Evolutionary conservation across 2,888 invertebrate species (phyloP), one percentile per base, ranked within the genome.

Genomic region (Melieria crassipennis): DNA sequence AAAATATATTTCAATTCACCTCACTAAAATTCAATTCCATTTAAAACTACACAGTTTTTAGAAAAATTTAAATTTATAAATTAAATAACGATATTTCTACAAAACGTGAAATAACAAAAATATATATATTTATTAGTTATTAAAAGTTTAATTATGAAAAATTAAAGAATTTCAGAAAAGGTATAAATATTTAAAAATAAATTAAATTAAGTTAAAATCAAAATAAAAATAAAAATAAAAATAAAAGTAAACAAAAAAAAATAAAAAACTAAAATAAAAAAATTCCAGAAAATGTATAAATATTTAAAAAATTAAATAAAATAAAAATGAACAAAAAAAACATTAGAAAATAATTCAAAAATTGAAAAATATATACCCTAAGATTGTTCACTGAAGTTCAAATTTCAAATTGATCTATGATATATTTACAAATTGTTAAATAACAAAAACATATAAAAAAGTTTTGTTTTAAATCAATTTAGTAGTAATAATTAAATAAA

Each of bases 101-200:
- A 30, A 30, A 30, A 1, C 2, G 1, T 30, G 30, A 30, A 30
- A 30, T 30, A 30, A 30, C 30, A 30, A 30, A 30, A 30, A 3
- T 30, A 30, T 30, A 30, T 30, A 30, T 30, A 30, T 30, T 30
- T 30, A 30, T 30, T 30, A 30, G 3, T 30, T 30, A 56, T 58
- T 5, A 42, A 60, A 42, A 42, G n/a, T 43, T 3, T 13, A 42
- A 47, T 63, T 63, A 57, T n/a, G 43, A 58, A 65, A 55, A 52
- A 65, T 7, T 48, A 57, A 4, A 52, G 47, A 45, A 57, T 60
- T 7, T 11, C 52, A 57, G 52, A 56, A 65, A n/a, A 16, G 63
- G 62, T 57, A 70, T 45, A 11, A 55, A 63, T 63, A 16, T 56
- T 55, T 10, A 30, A 66, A 70, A 68, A 11, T 48, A 58, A 60